Evolutionary conservation across 2,888 invertebrate genomes (phyloP), one percentile per base, ranked within the genome.

Genomic region (Yponomeuta plumbellus): DNA sequence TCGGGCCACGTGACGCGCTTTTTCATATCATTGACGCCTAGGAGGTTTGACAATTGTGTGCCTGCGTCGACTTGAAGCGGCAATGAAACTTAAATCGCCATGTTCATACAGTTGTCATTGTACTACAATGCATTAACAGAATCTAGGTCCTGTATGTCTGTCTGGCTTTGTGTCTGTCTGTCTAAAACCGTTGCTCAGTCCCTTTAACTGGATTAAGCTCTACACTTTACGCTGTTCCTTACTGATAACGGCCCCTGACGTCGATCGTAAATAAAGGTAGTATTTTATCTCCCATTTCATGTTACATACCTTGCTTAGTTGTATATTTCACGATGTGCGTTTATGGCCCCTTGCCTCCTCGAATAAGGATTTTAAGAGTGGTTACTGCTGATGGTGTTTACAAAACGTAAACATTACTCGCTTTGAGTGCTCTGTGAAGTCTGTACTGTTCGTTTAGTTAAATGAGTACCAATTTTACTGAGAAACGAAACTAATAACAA

Each of bases 241-340:
- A 73, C 76, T 75, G 78, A 79, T 81, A 83, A 83, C 80, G 80
- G 81, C 72, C 74, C 73, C 75, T 80, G 81, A 83, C 81, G 83
- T 82, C 81, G 84, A 83, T 79, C 76, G 78, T 17, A 17, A 44
- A 13, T 44, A 44, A 17, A 52, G 34, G 34, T 34, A 34, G 8
- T 52, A 79, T 81, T 82, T 83, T 81, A 81, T 81, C 83, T 81
- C 77, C 78, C 75, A 77, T 81, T 81, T 81, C 81, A 83, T 83
- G 81, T 57, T 79, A 77, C 77, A 17, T 52, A 52, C 34, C 76
- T 77, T 78, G 78, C 80, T 82, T 77, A 77, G 61, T 26, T 56
- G 66, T 44, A 66, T 61, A 66, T 61, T 66, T 52, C 56, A 66
- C 66, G 61, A 61, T 2, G 61, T 11, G 39, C 23, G 44, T 65